Base-by-base conservation (phyloP, 1,140 invertebrate genomes). In the Episyrphus balteatus region DNA sequence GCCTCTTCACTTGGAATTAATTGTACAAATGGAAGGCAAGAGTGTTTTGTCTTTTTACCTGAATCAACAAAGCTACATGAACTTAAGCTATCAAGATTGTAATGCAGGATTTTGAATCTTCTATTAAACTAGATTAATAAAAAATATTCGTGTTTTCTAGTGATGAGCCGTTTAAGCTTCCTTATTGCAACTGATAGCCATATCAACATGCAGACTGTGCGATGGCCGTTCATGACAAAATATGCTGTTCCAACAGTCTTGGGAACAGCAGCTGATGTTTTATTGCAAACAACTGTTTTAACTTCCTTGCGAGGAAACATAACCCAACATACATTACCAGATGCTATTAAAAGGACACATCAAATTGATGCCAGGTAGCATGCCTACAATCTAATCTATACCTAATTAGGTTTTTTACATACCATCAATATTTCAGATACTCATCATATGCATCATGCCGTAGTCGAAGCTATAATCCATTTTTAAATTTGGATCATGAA, bases 221-320 rank as follows among this genome's bases (percentile, higher is more conserved):
- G 71, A 49, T 64, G 56, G 60, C 69, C 47, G 9, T 66, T 62
- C 47, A 54, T 71, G 68, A 49, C 69, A 64, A 62, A 72, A 68
- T 65, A 72, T 68, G 32, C 54, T 56, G 53, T 74, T 66, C 66
- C 73, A 62, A 44, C 76, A 56, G 49, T 77, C 68, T 59, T 79
- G 21, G 78, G 78, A 19, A 77, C 75, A 6, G 72, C 75, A 42
- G 69, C 70, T 2, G 68, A 71, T 55, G 59, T 75, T 21, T 59
- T 70, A 9, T 56, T 70, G 9, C 72, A 66, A 48, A 70, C 70
- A 10, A 74, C 71, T 3, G 73, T 75, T 9, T 50, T 76, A 11
- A 73, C 74, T 39, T 77, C 75, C 7, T 61, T 76, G 51, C 66
- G 75, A 44, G 75, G 75, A 42, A 76, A 76, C 46, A 76, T 76